Percentiles rank a stretch among this genome's conserved stretches.
These are phyloP conservation scores for Gymnarchus niloticus DNA, from an alignment of 2,113 vertebrate genomes.

Conservation along the genomic window DNA sequence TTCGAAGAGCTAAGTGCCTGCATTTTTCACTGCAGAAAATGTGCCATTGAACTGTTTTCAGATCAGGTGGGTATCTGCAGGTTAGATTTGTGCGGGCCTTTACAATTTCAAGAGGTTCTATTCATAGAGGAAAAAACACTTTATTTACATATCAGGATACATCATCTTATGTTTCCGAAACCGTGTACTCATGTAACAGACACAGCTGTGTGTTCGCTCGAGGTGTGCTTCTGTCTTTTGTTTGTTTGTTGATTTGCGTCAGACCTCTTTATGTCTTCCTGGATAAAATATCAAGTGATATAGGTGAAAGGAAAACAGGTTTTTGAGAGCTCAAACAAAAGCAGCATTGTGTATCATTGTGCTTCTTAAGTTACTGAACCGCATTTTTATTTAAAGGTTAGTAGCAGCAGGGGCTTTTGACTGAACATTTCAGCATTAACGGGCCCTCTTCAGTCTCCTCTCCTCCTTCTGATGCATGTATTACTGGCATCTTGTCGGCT, in stretches of 20 bases:
- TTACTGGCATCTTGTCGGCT: neutral
- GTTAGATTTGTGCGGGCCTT: neutral
- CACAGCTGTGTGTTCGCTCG: neutral
- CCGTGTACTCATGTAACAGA: neutral
- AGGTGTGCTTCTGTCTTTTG: neutral
- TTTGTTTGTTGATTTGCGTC: constrained; percentile 7
- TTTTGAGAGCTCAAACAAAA: constrained; percentile 15
- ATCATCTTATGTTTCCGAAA: neutral
- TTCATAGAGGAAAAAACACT: neutral
- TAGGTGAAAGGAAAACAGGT: constrained; percentile 8
- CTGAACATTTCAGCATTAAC: neutral
- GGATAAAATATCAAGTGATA: constrained; percentile 15
- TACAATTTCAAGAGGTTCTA: neutral
- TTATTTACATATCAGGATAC: neutral
- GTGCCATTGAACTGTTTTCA: neutral
- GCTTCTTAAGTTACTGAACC: neutral
- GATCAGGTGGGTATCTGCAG: neutral
- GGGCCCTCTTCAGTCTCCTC: neutral
- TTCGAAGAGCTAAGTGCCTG: neutral
- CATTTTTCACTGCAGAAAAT: neutral
- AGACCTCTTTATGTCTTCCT: neutral
- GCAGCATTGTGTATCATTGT: neutral
- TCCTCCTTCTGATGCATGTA: neutral
- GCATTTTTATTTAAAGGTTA: neutral
- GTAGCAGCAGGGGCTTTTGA: neutral